Conservation (phyloP, 92 coral and sea anemone genomes). For the Umimayanthus chanpuru region DNA sequence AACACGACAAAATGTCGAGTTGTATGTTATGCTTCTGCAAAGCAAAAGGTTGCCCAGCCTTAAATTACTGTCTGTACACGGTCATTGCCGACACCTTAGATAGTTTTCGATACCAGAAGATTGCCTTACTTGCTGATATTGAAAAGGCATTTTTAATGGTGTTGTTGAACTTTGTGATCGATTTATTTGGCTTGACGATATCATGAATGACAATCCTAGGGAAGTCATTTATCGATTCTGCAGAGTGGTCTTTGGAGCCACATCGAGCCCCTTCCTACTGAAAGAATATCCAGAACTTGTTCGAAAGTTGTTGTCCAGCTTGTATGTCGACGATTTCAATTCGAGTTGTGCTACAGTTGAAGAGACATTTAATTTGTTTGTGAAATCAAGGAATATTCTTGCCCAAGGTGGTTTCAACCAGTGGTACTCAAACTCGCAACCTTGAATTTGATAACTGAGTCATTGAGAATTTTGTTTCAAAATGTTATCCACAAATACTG, state of each 20-base stretch:
- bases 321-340: background rate
- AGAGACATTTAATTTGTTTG: background rate
- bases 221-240: conserved; percentile 23
- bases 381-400: background rate
- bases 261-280: conserved; percentile 3
- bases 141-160: background rate
- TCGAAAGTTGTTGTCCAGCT: background rate
- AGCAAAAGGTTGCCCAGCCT: no score
- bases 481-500: no score
- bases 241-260: conserved; percentile 12
- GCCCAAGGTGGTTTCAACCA: background rate
- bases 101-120: conserved; percentile 21
- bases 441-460: no score
- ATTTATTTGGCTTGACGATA: conserved; percentile 40
- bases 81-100: conserved; percentile 2
- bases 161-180: conserved; percentile 16
- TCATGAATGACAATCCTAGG: conserved; percentile 23
- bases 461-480: no score
- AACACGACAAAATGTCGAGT: background rate
- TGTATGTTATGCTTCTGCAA: background rate
- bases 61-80: background rate
- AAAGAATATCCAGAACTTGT: background rate
- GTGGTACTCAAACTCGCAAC: background rate
- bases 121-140: conserved; percentile 23
- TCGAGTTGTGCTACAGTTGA: background rate